These are phyloP conservation scores for Microcebus murinus DNA, from an alignment of 2,113 vertebrate species.

Conservation along the genomic window DNA sequence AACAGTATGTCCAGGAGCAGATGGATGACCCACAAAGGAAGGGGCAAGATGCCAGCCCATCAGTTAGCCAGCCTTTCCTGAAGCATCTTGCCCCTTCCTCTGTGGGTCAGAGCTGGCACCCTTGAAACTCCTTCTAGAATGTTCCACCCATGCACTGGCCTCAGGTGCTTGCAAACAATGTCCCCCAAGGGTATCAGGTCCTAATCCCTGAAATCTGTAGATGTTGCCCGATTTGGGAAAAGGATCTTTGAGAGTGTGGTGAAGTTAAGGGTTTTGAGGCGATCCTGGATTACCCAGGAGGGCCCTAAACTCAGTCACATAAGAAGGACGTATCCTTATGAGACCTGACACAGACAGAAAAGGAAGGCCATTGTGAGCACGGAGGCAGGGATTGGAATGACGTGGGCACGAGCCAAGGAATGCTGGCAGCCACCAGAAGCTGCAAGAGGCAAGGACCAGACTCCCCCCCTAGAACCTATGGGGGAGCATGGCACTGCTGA, in stretches of 20 bases:
- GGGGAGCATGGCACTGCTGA: not conserved
- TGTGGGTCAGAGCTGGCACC: too few relatives aligned
- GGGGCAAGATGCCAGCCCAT: not conserved
- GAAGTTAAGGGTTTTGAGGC: slow-evolving; percentile 11
- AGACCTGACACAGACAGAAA: not conserved
- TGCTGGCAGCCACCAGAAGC: not conserved
- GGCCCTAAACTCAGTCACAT: not conserved
- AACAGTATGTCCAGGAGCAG: not conserved
- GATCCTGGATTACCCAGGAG: not conserved
- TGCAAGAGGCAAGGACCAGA: not conserved
- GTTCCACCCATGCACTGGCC: too few relatives aligned
- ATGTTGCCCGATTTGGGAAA: not conserved
- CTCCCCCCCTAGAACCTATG: not conserved
- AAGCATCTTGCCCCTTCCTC: not conserved
- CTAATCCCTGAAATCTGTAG: not conserved
- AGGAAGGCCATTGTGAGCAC: not conserved
- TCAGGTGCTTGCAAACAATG: too few relatives aligned
- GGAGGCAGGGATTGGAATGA: not conserved
- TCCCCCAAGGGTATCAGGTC: not conserved
- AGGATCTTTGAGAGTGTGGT: not conserved
- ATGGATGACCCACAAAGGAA: not conserved
- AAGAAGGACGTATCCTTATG: not conserved
- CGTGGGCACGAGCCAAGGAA: not conserved
- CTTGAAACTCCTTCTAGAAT: too few relatives aligned
- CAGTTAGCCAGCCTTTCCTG: not conserved